Base-by-base conservation (phyloP, 1,140 invertebrate genomes). In the Drosophila bocki region DNA sequence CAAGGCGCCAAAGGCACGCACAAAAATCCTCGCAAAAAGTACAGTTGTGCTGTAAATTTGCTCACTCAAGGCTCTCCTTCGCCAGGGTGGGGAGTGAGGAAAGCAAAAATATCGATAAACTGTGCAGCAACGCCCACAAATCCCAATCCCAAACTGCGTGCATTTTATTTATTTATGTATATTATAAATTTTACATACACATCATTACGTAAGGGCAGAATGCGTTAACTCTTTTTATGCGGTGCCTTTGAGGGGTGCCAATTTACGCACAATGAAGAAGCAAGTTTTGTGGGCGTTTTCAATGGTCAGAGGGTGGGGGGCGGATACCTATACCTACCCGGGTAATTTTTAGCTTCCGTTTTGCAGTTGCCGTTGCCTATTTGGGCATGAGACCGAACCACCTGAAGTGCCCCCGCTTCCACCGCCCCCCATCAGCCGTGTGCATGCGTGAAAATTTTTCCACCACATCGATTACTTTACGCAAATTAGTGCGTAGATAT, bases 401-500 rank as follows among this genome's bases (percentile, higher is more conserved):
- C 51, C 54, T 45, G 42, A 48, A 26, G 42, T 15, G 9, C 26
- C 51, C 64, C n/a, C 13, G 15, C 33, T 42, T 0, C 26, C 26
- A 6, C 26, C 26, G 26, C 26, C 26, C 26, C 51, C 26, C 51
- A 54, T 71, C 62, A 71, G 70, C 17, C 53, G 78, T 82, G 78
- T 80, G 85, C 78, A 90, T 90, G 85, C 85, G 81, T 90, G 78
- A 90, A 90, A 82, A 90, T 82, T 90, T 82, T 90, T 90, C 85
- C 85, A 90, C 85, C 85, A 90, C 85, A 90, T 90, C 85, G 85
- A 90, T 90, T 90, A 90, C 85, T 90, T 90, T 90, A 84, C 85
- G 78, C 85, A 90, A 90, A 90, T 90, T 90, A 90, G 85, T 90
- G 85, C 85, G 85, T 90, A 90, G 85, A 90, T 90, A 90, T 90